phyloP scores from a whole-genome alignment of 2,888 invertebrate species.

The Brachypterus glaber region DNA sequence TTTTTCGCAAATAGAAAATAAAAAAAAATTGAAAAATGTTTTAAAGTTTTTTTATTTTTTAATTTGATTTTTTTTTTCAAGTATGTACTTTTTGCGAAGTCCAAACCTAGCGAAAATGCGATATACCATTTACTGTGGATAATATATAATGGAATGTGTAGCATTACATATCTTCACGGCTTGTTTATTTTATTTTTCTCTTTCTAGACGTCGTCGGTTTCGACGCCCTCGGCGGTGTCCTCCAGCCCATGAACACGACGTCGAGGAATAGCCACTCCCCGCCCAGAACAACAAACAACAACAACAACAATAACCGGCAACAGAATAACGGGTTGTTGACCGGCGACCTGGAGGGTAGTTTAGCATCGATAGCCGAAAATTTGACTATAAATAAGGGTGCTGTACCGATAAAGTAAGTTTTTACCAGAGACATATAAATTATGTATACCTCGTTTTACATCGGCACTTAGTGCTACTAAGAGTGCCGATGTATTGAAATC shows the following conservation, averaged over 20 bases:
- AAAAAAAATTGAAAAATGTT: too few species aligned
- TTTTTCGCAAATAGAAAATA: too few species aligned
- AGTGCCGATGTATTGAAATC: too few species aligned
- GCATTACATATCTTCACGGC: too few species aligned
- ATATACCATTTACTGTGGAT: too few species aligned
- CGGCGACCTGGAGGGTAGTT: slow-evolving; percentile 87
- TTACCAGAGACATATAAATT: neutral
- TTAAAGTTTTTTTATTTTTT: too few species aligned
- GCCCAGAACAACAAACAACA: slow-evolving; percentile 22
- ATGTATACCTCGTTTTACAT: neutral
- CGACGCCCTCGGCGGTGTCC: slow-evolving; percentile 64
- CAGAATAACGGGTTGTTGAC: slow-evolving; percentile 58
- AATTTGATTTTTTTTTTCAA: too few species aligned
- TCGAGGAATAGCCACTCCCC: slow-evolving; percentile 20
- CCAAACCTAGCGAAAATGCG: too few species aligned
- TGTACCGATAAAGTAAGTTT: slow-evolving; percentile 61
- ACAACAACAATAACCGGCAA: slow-evolving; percentile 30
- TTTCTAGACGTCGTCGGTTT: slow-evolving; percentile 46
- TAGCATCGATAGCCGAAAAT: slow-evolving; percentile 89
- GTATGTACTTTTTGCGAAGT: too few species aligned
- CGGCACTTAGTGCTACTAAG: too few species aligned
- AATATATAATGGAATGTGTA: too few species aligned
- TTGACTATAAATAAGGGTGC: slow-evolving; percentile 71
- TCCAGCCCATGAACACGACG: slow-evolving; percentile 47
- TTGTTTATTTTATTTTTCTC: too few species aligned